Evolutionary conservation across 2,888 invertebrate genomes (phyloP).

Genomic region (Trypoxylon attenuatum): DNA sequence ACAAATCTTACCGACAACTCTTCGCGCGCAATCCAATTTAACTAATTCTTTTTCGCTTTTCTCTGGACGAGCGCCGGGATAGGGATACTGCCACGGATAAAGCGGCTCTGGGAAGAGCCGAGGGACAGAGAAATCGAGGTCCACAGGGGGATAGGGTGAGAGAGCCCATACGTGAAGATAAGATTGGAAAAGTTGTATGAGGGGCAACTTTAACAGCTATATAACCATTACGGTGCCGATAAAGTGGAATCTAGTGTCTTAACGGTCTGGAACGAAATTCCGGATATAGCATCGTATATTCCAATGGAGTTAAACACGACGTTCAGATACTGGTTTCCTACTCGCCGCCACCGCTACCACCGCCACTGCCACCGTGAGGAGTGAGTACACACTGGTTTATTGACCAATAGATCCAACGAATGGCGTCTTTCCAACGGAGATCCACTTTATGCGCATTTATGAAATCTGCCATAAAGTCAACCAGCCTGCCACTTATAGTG

Average conservation of each 20-base stretch:
- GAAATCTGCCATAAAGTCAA: constrained; percentile 21
- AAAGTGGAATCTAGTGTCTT: constrained; percentile 73
- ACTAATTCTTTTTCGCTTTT: constrained; percentile 74
- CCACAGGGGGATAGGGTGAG: neutral
- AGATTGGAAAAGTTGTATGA: constrained; percentile 78
- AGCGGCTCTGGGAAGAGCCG: too few species aligned
- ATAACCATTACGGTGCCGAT: constrained; percentile 72
- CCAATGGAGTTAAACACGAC: constrained; percentile 69
- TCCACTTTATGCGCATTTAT: constrained; percentile 29
- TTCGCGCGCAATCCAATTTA: constrained; percentile 73
- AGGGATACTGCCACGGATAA: too few species aligned
- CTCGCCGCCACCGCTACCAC: constrained; percentile 30
- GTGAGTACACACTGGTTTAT: constrained; percentile 49
- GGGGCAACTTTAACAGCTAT: constrained; percentile 73
- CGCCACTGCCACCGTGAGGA: too few species aligned
- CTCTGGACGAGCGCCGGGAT: constrained; percentile 23
- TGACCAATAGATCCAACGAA: constrained; percentile 48
- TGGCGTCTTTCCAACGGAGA: constrained; percentile 18
- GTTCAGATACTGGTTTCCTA: constrained; percentile 53
- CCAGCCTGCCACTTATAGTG: neutral
- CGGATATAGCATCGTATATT: constrained; percentile 70
- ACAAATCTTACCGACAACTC: constrained; percentile 67
- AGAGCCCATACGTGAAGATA: constrained; percentile 74
- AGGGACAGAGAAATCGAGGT: neutral
- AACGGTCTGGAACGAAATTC: constrained; percentile 72